Evolutionary conservation across 2,888 invertebrate genomes (phyloP).

Genomic region (Drosophila nr. perissopoda): DNA sequence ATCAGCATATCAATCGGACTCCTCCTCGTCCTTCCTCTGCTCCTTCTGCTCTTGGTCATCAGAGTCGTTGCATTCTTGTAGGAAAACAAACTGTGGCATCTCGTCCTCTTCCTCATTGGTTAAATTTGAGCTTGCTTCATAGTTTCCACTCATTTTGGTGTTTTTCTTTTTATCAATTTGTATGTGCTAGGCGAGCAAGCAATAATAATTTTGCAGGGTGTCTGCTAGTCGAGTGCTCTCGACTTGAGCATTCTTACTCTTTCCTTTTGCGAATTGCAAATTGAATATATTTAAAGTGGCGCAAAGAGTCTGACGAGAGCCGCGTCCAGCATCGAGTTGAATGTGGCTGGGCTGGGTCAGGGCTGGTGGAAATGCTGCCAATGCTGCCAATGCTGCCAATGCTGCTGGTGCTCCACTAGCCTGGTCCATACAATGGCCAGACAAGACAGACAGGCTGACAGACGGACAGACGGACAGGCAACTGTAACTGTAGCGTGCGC

Average conservation of each 20-base stretch:
- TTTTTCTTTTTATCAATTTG: no score
- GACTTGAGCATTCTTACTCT: not conserved
- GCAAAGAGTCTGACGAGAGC: conserved; percentile 8
- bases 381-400: not conserved
- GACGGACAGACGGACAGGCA: conserved; percentile 26
- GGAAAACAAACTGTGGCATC: no score
- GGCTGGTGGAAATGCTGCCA: conserved; percentile 8
- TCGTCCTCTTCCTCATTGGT: no score
- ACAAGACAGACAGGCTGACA: not conserved
- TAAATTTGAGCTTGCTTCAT: no score
- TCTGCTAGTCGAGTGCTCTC: not conserved
- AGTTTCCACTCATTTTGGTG: no score
- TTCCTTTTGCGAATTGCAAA: not conserved
- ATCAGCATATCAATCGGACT: no score
- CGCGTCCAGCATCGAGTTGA: conserved; percentile 10
- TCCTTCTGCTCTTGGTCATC: no score
- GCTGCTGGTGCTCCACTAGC: not conserved
- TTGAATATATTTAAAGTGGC: conserved; percentile 36
- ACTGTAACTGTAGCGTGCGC: conserved; percentile 58
- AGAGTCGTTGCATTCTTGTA: no score
- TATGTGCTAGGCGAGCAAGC: no score
- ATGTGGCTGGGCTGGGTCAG: conserved; percentile 31
- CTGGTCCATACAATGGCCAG: conserved; percentile 43
- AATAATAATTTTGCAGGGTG: not conserved
- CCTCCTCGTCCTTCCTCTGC: no score